Base-by-base conservation (phyloP, 2,113 vertebrate genomes). In the Brachyhypopomus gauderio region DNA sequence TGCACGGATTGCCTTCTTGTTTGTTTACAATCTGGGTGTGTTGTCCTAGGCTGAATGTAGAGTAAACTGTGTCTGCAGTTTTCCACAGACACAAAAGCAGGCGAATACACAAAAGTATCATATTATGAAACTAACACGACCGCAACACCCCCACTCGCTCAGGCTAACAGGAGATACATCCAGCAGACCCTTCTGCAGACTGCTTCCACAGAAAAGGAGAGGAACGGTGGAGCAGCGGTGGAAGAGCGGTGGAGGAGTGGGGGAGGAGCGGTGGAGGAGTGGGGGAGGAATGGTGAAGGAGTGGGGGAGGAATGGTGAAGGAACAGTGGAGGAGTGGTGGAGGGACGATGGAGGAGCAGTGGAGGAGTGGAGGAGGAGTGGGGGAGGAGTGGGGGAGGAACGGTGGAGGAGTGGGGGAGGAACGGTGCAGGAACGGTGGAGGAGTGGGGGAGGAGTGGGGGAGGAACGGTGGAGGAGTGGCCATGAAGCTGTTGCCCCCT, bases 1-100 rank as follows among this genome's bases (percentile, higher is more conserved):
- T 62, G 36, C 45, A 36, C 22, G 59, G 70, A 72, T 62, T 14
- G 36, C 48, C 36, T 79, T 25, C 9, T 38, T 60, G 23, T 70
- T 72, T 72, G 56, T 36, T 36, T 69, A 19, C 6, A 63, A 38
- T 38, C 22, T 45, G 77, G n/a, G 34, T 60, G 55, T n/a, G 52
- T 36, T 17, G 30, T 70, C 55, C 67, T 17, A 71, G 41, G 19
- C 27, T 27, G 16, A 71, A 69, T 36, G 59, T 79, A 79, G 64
- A 71, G 56, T 79, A 79, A 41, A 72, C 72, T 55, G 34, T 19
- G 34, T 79, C 77, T 6, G 56, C 56, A 62, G 5, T 62, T 72
- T 79, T 48, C 23, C 69, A 72, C 27, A 11, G 1, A n/a, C 19
- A n/a, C 52, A 71, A 71, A 79, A 19, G 34, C 19, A 45, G 59